A percentile compares a stretch with the other conserved stretches of the same genome.
Conservation (phyloP, 2,113 vertebrate genomes). For the Python bivittatus region DNA sequence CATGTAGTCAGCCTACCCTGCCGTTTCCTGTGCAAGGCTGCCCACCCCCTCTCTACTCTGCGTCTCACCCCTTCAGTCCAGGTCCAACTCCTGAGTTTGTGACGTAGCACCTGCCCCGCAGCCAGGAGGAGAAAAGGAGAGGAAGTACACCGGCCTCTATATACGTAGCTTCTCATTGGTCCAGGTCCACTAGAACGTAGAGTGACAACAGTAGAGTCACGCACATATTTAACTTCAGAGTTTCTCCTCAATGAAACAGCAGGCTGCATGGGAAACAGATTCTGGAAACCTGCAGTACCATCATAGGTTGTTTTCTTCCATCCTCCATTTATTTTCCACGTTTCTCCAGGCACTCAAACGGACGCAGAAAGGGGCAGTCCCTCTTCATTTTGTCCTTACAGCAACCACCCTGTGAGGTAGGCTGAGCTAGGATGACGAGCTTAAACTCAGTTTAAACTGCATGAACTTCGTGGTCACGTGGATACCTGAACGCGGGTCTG, state of each 20-base stretch:
- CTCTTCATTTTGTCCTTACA: neutral
- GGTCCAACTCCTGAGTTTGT: neutral
- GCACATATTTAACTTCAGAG: neutral
- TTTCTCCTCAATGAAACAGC: neutral
- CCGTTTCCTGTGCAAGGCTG: neutral
- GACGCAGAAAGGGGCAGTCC: neutral
- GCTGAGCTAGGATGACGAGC: neutral
- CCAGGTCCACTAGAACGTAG: neutral
- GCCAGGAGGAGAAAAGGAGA: neutral
- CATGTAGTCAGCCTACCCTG: too few species aligned
- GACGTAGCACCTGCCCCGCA: neutral
- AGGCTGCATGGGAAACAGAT: neutral
- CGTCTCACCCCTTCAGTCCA: neutral
- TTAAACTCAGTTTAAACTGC: neutral
- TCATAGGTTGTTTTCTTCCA: neutral
- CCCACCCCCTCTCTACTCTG: neutral
- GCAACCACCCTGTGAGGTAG: neutral
- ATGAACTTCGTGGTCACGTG: neutral
- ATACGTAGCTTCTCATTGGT: too few species aligned
- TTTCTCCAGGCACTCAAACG: too few species aligned
- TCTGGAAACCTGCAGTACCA: neutral
- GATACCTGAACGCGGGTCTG: neutral
- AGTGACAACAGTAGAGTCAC: accelerated
- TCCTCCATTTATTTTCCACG: neutral
- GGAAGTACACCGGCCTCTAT: neutral